A percentile compares a stretch with the other conserved stretches of the same genome.
phyloP scores from a whole-genome alignment of 35 echinoderm and acorn worm species.

The Lytechinus variegatus region DNA sequence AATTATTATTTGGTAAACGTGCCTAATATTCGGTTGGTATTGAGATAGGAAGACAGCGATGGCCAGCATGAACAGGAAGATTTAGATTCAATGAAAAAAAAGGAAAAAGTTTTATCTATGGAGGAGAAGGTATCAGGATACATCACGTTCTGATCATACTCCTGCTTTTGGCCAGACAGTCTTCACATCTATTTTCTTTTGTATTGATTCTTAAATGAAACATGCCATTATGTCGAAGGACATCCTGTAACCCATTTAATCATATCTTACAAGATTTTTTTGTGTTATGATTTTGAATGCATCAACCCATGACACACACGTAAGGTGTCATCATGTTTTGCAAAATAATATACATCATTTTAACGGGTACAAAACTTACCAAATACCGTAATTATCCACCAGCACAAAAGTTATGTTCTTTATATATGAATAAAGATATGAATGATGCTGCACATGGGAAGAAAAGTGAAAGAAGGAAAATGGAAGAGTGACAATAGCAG shows the following conservation, averaged over 20 bases:
- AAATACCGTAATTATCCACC: no score
- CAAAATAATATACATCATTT: no score
- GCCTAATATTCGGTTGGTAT: neutral
- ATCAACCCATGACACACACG: no score
- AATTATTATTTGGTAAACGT: conserved; percentile 4
- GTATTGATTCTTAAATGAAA: no score
- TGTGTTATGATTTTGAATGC: no score
- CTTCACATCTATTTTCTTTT: neutral
- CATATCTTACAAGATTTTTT: no score
- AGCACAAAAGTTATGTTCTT: no score
- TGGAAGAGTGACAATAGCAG: neutral
- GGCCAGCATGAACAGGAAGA: neutral
- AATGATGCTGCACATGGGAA: neutral
- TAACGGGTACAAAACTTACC: no score
- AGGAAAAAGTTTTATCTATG: neutral
- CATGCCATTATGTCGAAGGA: no score
- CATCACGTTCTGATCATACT: neutral
- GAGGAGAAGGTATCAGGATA: neutral
- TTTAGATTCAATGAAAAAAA: neutral
- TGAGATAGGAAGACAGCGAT: neutral
- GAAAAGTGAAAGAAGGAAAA: neutral
- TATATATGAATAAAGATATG: no score
- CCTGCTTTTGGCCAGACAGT: neutral
- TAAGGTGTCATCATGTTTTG: no score
- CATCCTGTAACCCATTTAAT: no score